Evolutionary conservation across 2,797 vertebrate species (phyloP), one percentile per base, ranked within the genome.

Genomic region (Poecilia picta): DNA sequence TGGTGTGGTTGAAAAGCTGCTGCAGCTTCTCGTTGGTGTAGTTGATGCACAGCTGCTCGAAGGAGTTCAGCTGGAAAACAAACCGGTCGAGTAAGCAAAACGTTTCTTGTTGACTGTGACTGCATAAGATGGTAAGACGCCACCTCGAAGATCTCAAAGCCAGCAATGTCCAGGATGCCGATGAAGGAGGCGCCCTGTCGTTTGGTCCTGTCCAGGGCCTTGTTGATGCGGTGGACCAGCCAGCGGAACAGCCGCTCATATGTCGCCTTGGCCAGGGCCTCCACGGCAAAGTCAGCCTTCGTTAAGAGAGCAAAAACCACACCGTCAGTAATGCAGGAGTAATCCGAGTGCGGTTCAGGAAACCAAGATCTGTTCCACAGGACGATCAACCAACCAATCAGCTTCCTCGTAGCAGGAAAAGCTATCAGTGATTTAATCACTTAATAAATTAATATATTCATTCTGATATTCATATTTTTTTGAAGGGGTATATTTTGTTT

Each of bases 11-110:
- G 96, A 99, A 99, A 46, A 99, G 96, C 91, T 99, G 98, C 94
- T 99, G 98, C 81, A 99, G 96, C 95, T 99, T 99, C 96, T 99
- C 98, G 0, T 99, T 99, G 87, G 98, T 99, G 93, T 97, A 99
- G 95, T 99, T 99, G 94, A 99, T 99, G 76, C 98, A 99, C 70
- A 99, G 93, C 81, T 99, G 98, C 86, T 99, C 98, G 13, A 99
- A 99, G 0, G 98, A 99, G 94, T 99, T 83, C 91, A 99, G 96
- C 88, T 93, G 73, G 18, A 78, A 80, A 51, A 55, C 84, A 53
- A 53, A 23, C 1, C 83, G 36, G 5, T 43, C 11, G 62, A 62
- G 53, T 45, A 46, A 45, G 74, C 25, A 28, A 39, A 64, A 28
- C 72, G 5, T 77, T 45, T 16, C 8, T 23, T 41, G 0, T 15